Conservation (phyloP, 1,140 invertebrate genomes). For the Drosophila paulistorum region DNA sequence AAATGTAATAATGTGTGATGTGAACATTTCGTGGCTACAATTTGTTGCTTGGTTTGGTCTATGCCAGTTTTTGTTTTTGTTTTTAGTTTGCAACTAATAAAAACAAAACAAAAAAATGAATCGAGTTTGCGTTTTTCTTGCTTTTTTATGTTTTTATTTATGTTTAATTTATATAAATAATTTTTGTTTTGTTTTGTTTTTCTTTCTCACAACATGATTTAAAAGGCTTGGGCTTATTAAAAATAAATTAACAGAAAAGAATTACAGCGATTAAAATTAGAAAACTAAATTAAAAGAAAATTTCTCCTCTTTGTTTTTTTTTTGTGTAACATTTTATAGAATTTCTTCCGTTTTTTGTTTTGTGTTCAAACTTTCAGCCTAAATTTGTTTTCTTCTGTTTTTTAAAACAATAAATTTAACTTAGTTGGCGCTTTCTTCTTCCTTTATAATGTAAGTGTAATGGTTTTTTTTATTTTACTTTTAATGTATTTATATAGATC, state of each 20-base stretch:
- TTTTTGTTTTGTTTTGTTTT: slow-evolving; percentile 17
- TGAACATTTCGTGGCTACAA: slow-evolving; percentile 62
- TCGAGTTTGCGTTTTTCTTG: slow-evolving; percentile 31
- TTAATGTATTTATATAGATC: slow-evolving; percentile 49
- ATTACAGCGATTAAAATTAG: slow-evolving; percentile 46
- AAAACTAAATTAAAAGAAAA: slow-evolving; percentile 46
- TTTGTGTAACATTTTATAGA: slow-evolving; percentile 7
- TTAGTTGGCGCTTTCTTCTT: slow-evolving; percentile 62
- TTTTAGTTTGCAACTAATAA: slow-evolving; percentile 22
- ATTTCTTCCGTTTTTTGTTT: slow-evolving; percentile 26
- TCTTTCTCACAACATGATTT: slow-evolving; percentile 60
- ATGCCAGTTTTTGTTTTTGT: neutral
- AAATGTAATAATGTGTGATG: slow-evolving; percentile 59
- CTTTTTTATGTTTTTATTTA: slow-evolving; percentile 45
- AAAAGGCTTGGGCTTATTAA: slow-evolving; percentile 61
- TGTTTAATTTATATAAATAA: slow-evolving; percentile 45
- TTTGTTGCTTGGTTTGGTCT: slow-evolving; percentile 23
- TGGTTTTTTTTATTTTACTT: slow-evolving; percentile 31
- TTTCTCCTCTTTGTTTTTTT: slow-evolving; percentile 8
- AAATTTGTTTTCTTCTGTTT: slow-evolving; percentile 55
- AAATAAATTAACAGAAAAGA: slow-evolving; percentile 74
- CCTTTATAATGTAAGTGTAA: slow-evolving; percentile 48
- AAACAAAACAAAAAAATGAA: slow-evolving; percentile 2
- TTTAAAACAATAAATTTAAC: slow-evolving; percentile 36
- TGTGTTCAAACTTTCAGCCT: slow-evolving; percentile 41